Conservation (phyloP, 2,797 vertebrate species). For the Enteromius paludinosus region DNA sequence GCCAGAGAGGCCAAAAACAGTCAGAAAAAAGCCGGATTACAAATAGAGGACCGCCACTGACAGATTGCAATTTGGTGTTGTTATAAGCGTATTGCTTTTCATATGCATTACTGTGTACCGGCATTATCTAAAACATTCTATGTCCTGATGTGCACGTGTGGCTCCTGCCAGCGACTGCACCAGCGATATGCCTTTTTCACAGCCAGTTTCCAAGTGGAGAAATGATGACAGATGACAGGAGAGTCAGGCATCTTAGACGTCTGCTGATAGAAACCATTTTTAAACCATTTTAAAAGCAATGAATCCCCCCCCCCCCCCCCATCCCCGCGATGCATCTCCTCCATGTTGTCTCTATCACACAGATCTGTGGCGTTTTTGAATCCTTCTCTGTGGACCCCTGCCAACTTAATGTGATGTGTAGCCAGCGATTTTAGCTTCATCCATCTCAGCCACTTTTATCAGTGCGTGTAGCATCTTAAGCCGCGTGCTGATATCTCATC, state of each 20-base stretch:
- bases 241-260: conserved; percentile 18
- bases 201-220: conserved; percentile 37
- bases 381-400: conserved; percentile 54
- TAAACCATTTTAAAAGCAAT: conserved; percentile 44
- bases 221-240: conserved; percentile 42
- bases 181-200: conserved; percentile 33
- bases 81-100: conserved; percentile 13
- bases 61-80: conserved; percentile 6
- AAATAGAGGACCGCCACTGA: not conserved
- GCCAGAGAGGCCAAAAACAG: conserved; percentile 37
- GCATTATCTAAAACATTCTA: conserved; percentile 25
- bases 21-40: conserved; percentile 29
- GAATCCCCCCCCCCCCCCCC: conserved; percentile 39
- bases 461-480: conserved; percentile 57
- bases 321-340: conserved; percentile 41
- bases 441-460: conserved; percentile 61
- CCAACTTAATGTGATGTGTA: conserved; percentile 58
- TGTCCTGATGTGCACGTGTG: conserved; percentile 11
- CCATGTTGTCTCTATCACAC: conserved; percentile 37
- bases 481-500: conserved; percentile 58
- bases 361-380: conserved; percentile 41
- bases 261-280: conserved; percentile 23
- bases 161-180: not conserved
- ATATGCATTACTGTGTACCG: not conserved
- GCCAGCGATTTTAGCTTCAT: conserved; percentile 59